Evolutionary conservation across 2,797 vertebrate genomes (phyloP), one percentile per base, ranked within the genome.

Genomic region (Enteromius treurensis): DNA sequence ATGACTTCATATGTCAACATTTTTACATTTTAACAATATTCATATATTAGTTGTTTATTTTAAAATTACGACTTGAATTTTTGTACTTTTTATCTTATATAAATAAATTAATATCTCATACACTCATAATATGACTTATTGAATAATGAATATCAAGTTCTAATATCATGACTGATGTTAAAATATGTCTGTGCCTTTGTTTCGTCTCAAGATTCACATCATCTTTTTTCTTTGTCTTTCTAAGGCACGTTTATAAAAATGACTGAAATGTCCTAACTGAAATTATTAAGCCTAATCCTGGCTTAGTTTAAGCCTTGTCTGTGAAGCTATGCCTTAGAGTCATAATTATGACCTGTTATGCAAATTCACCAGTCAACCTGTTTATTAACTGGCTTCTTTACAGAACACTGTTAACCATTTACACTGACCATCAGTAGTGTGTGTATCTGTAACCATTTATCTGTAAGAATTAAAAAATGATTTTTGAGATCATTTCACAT

Each of bases 341-440:
- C 13, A 47, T 47, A 47, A 47, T 4, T 47, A 47, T 47, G 45
- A 47, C 45, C 14, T 47, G 37, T 47, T 47, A 47, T 47, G 45
- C 45, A 21, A 51, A 51, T 82, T 75, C 45, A 73, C 42, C 32
- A 19, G 14, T 49, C 21, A 82, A 32, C 15, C 70, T 53, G 15
- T 3, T 67, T 67, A 53, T 67, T 19, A 65, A n/a, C 0, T 75
- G 71, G 23, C 40, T 32, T 47, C 58, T 62, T 29, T 62, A 62
- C 14, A 49, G 21, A 74, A 23, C 42, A 47, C 23, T 73, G 55
- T 65, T 47, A 32, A 15, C 19, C 23, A 11, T 29, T 64, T 65
- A 19, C 60, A 21, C 37, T n/a, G 17, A 45, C 14, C 42, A n/a
- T 49, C 6, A 37, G 19, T 64, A 29, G 21, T 5, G 60, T 8